phyloP scores from a whole-genome alignment of 2,797 vertebrate species.

The Gouania willdenowi region DNA sequence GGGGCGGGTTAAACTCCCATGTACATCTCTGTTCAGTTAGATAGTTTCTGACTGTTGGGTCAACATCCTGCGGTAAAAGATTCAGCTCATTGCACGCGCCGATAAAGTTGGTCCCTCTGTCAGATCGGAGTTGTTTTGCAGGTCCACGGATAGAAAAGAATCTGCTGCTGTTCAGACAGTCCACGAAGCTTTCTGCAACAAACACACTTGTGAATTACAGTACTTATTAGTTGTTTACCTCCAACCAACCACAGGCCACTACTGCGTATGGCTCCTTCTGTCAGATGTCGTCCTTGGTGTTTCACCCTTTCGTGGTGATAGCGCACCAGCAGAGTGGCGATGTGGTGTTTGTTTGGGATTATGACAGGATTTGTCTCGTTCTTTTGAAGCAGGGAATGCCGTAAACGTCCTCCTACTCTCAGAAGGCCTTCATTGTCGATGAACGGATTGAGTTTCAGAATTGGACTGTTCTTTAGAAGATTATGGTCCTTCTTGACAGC shows the following conservation, averaged over 20 bases:
- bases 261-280: no score
- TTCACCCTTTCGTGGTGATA: conserved; percentile 1
- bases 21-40: no score
- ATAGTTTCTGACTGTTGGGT: no score
- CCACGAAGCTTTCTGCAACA: not conserved
- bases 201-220: not conserved
- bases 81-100: no score
- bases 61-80: no score
- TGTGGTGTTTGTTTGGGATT: not conserved
- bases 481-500: not conserved
- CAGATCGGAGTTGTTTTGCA: not conserved
- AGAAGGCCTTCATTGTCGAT: not conserved
- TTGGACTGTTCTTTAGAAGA: not conserved
- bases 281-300: no score
- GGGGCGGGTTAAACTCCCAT: no score
- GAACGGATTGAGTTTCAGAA: not conserved
- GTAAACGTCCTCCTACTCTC: not conserved
- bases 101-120: not conserved
- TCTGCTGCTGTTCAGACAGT: no score
- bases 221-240: not conserved
- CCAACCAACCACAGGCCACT: not conserved
- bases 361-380: conserved; percentile 2
- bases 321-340: not conserved
- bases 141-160: no score
- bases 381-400: not conserved